A percentile compares a stretch with the other conserved stretches of the same genome.
Evolutionary conservation across 64 coral and sea anemone species (phyloP).

Genomic region (Porites lutea): DNA sequence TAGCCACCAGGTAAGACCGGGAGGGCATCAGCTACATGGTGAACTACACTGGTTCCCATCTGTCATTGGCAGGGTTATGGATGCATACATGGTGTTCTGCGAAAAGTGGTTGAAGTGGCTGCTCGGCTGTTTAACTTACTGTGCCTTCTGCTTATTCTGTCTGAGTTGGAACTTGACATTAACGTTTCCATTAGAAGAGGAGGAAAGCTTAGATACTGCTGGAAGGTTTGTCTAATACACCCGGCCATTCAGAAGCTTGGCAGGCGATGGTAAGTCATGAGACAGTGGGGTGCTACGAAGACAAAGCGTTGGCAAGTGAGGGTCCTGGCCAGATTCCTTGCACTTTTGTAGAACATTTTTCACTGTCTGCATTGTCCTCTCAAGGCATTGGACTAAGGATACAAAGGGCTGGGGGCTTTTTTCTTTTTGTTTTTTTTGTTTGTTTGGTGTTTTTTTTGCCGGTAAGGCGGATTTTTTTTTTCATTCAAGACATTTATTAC

Average conservation of each 20-base stretch:
- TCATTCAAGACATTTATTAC: too few species aligned
- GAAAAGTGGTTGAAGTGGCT: neutral
- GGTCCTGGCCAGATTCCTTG: slow-evolving; percentile 54
- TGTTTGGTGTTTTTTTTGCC: too few species aligned
- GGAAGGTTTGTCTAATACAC: slow-evolving; percentile 65
- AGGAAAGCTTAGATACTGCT: slow-evolving; percentile 7
- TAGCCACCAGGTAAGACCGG: slow-evolving; percentile 29
- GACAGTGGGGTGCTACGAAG: slow-evolving; percentile 48
- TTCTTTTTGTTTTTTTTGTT: too few species aligned
- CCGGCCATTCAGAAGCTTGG: slow-evolving; percentile 52
- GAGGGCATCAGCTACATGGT: too few species aligned
- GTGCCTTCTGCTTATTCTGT: slow-evolving; percentile 22
- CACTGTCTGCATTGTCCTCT: slow-evolving; percentile 41
- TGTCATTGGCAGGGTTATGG: neutral
- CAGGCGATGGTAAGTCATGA: slow-evolving; percentile 49
- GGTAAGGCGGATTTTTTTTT: too few species aligned
- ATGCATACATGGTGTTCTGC: slow-evolving; percentile 41
- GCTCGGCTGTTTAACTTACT: slow-evolving; percentile 9
- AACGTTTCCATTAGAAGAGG: neutral
- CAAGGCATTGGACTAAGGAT: slow-evolving; percentile 50
- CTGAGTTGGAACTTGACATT: slow-evolving; percentile 11
- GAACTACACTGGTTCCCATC: too few species aligned
- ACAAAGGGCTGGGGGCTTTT: slow-evolving; percentile 56
- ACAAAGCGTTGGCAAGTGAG: slow-evolving; percentile 73
- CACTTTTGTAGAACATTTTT: slow-evolving; percentile 55